These are phyloP conservation scores for Formicarius rufipectus DNA, from an alignment of 2,113 vertebrate species.

Conservation along the genomic window DNA sequence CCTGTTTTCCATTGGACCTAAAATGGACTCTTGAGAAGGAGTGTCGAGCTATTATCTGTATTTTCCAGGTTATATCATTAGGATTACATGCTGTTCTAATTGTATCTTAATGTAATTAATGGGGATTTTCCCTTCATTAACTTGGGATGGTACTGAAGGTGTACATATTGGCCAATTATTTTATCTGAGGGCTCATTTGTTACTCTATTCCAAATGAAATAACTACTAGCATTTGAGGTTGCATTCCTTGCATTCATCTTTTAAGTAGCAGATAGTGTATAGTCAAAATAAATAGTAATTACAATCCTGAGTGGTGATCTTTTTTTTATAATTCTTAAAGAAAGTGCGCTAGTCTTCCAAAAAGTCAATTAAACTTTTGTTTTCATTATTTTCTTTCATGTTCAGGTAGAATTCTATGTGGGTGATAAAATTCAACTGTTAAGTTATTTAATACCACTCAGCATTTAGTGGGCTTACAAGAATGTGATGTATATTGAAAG, in stretches of 20 bases:
- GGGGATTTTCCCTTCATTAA: neutral
- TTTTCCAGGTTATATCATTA: neutral
- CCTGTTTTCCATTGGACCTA: neutral
- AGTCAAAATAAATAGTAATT: neutral
- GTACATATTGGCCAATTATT: neutral
- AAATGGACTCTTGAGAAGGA: neutral
- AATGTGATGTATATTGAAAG: neutral
- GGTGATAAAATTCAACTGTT: neutral
- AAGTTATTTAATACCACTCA: neutral
- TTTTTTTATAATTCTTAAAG: neutral
- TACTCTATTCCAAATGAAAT: neutral
- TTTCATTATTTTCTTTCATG: neutral
- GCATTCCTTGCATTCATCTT: neutral
- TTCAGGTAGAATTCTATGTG: neutral
- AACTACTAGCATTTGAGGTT: neutral
- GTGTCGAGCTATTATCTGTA: neutral
- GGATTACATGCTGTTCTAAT: neutral
- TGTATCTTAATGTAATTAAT: neutral
- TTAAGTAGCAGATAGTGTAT: neutral
- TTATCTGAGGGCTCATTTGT: neutral
- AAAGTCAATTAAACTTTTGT: neutral
- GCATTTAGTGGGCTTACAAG: neutral
- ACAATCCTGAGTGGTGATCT: neutral
- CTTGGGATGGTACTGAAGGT: neutral
- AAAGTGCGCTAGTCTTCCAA: neutral